Conservation (phyloP, 2,113 vertebrate species). For the Sylvilagus bachmani region DNA sequence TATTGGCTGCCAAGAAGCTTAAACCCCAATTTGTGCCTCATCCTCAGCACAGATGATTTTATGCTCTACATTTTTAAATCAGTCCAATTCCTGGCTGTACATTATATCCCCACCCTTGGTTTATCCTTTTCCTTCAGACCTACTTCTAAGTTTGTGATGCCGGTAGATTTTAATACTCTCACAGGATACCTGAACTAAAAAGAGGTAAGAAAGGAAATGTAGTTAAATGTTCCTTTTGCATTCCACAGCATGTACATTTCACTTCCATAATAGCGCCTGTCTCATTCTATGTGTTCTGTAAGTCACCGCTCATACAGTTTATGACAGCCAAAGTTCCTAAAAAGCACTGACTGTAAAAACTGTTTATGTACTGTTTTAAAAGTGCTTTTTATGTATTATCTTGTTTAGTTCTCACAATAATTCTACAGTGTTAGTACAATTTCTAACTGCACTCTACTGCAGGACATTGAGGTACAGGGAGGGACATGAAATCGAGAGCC, state of each 20-base stretch:
- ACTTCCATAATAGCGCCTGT: background rate
- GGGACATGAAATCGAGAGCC: background rate
- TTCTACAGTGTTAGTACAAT: background rate
- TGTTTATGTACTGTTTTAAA: slow-evolving; percentile 1
- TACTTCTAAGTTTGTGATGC: slow-evolving; percentile 41
- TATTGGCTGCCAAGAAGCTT: slow-evolving; percentile 10
- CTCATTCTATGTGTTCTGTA: background rate
- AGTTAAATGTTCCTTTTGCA: background rate
- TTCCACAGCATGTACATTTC: background rate
- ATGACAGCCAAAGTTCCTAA: background rate
- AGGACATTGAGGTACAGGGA: slow-evolving; percentile 12
- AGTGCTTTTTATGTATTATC: background rate
- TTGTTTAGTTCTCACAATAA: background rate
- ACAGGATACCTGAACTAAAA: background rate
- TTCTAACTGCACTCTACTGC: background rate
- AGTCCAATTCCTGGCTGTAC: slow-evolving; percentile 10
- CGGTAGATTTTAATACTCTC: background rate
- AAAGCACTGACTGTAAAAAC: slow-evolving; percentile 37
- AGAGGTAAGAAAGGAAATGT: slow-evolving; percentile 23
- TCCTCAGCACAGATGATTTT: slow-evolving; percentile 4
- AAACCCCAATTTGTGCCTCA: background rate
- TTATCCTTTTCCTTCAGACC: background rate
- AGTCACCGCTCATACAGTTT: background rate
- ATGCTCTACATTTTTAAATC: background rate
- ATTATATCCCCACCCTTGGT: background rate